These are phyloP conservation scores for Tachysurus fulvidraco DNA, from an alignment of 2,113 vertebrate genomes.

Conservation along the genomic window DNA sequence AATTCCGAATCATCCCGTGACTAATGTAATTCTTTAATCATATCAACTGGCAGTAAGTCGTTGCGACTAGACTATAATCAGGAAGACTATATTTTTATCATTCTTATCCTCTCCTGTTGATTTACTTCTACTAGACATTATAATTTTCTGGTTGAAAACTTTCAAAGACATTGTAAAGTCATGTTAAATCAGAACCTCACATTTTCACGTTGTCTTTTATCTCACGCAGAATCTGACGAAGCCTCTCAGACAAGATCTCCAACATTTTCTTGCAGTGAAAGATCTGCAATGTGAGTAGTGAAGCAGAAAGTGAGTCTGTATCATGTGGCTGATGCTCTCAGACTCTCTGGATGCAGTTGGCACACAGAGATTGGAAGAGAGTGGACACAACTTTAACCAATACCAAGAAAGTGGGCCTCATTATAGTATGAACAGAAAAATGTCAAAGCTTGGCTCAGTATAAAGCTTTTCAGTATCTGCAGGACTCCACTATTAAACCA, in stretches of 20 bases:
- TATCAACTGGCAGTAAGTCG: background rate
- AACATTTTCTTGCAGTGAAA: conserved; percentile 84
- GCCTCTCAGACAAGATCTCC: conserved; percentile 61
- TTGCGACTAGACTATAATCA: background rate
- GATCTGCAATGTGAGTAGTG: conserved; percentile 82
- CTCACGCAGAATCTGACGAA: background rate
- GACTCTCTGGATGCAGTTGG: conserved; percentile 86
- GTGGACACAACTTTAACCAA: conserved; percentile 80
- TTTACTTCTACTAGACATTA: background rate
- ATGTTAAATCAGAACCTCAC: background rate
- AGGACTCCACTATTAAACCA: background rate
- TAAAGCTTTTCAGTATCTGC: background rate
- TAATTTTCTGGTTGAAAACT: background rate
- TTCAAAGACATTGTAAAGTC: background rate
- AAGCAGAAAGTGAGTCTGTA: conserved; percentile 84
- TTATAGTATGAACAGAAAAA: background rate
- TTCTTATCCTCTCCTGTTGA: background rate
- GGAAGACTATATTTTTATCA: background rate
- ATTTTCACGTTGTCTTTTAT: background rate
- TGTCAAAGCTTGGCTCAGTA: conserved; percentile 3
- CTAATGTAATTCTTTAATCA: background rate
- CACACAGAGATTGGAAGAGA: conserved; percentile 77
- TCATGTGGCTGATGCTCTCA: conserved; percentile 84
- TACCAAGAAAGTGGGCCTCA: conserved; percentile 68
- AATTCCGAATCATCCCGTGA: background rate